Evolutionary conservation across 2,113 vertebrate genomes (phyloP).

Genomic region (Larimichthys polyactis): DNA sequence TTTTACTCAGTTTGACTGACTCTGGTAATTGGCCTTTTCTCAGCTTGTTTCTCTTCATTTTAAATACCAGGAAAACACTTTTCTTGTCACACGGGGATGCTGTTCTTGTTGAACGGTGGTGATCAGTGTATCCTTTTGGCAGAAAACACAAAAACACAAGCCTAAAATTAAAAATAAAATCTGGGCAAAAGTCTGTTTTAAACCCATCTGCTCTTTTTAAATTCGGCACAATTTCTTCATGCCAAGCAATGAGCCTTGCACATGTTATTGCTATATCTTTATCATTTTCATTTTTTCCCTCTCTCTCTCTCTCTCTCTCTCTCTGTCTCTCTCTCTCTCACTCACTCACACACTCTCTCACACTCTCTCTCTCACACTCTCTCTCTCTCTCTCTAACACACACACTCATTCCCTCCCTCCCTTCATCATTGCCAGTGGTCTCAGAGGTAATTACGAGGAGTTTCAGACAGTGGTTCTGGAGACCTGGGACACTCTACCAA

Average conservation of each 20-base stretch:
- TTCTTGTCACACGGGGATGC: not conserved
- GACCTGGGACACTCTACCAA: conserved; percentile 59
- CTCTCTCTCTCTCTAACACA: conserved; percentile 15
- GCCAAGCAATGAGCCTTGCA: conserved; percentile 16
- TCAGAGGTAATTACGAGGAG: conserved; percentile 71
- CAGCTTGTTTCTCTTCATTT: not conserved
- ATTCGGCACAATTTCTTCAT: not conserved
- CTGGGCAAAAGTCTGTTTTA: not conserved
- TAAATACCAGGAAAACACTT: not conserved
- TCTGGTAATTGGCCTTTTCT: not conserved
- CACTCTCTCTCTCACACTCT: conserved; percentile 18
- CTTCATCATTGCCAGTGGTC: conserved; percentile 54
- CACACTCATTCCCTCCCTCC: not conserved
- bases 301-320: conserved; percentile 16
- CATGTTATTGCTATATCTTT: conserved; percentile 27
- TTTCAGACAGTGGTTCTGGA: conserved; percentile 71
- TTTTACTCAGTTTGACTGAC: not conserved
- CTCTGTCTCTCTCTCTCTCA: conserved; percentile 8
- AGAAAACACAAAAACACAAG: not conserved
- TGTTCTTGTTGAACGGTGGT: not conserved
- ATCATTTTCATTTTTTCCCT: conserved; percentile 26
- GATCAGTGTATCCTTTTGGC: not conserved
- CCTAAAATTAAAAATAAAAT: not conserved
- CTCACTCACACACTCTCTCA: not conserved
- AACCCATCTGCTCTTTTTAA: conserved; percentile 16